Evolutionary conservation across 2,888 invertebrate species (phyloP), one percentile per base, ranked within the genome.

Genomic region (Caenorhabditis doughertyi): DNA sequence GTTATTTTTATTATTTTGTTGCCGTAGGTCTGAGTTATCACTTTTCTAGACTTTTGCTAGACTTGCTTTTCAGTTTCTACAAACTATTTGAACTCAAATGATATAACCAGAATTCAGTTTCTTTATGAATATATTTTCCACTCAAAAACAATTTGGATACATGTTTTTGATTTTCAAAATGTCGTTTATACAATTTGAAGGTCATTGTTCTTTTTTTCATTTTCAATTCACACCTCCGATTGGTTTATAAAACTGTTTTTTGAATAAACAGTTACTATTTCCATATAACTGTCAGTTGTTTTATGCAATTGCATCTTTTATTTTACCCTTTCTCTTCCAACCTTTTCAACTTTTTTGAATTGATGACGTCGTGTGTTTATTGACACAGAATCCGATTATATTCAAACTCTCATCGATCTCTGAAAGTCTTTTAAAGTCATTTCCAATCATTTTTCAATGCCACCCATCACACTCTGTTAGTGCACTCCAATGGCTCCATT

Each of bases 331-430:
- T 44, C 25, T 23, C 25, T 47, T 8, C n/a, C 16, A 18, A 29
- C 13, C 39, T 23, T 42, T 9, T 39, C 27, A 29, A 62, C 72
- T 72, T 62, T 72, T 72, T 18, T 47, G 56, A 64, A 39, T 47
- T 60, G 18, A 39, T 64, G 64, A 73, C 62, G 72, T 72, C 62
- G 27, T 53, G 42, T 72, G 62, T 72, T 72, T 72, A 62, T 60
- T 39, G 62, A 62, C 27, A 42, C 32, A 39, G 62, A 72, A 72
- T 72, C 72, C 53, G 72, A 35, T 72, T 72, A 72, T 29, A 21
- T 47, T 58, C 58, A 58, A 47, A 56, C 39, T 18, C 27, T n/a
- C 18, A 21, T 27, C 72, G 62, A 62, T 62, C 73, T 73, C 53
- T 64, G 64, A 42, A 55, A 56, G 47, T 32, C 64, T 55, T 56